Evolutionary conservation across 64 coral and sea anemone genomes (phyloP), one percentile per base, ranked within the genome.

Genomic region (Stichodactyla helianthus): DNA sequence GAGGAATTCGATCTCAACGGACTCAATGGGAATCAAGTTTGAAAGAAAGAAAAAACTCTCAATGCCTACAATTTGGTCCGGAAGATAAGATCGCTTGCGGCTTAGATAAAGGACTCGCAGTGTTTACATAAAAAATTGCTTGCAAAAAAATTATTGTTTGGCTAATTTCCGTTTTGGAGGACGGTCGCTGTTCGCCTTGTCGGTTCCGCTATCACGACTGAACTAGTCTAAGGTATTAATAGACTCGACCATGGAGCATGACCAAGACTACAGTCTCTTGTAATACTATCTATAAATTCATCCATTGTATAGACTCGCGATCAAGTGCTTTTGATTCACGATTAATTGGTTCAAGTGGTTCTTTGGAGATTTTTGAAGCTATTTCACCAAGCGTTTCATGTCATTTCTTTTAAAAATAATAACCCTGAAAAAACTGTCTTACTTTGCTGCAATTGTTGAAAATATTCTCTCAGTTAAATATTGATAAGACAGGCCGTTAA

Each of bases 11-110:
- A 74, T 74, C 68, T 74, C 26, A 74, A 74, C 25, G 68, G 27
- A 10, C 22, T 74, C 68, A 68, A 68, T 68, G 19, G n/a, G 50
- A 71, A 50, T 79, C 28, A 81, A 81, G 78, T 52, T 81, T 81
- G 78, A 52, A 51, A 54, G 26, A 81, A 52, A 81, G 52, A 81
- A 3, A 44, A 81, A 81, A 14, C 15, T 20, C 53, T 81, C 52
- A 81, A 54, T 20, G 51, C 31, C 50, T 52, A 54, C 50, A 81
- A 54, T 81, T 81, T 52, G 67, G 50, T 81, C 78, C 78, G 78
- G 78, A 81, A 81, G 78, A 81, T 81, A 81, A 14, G 78, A 81
- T 81, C 78, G 19, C 35, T 81, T 81, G 78, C 52, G 50, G 78
- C 52, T 81, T 81, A 52, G 78, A 81, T 81, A 81, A 81, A 81